Percentiles rank a stretch among this genome's conserved stretches.
phyloP scores from a whole-genome alignment of 2,888 invertebrate species.

The Lasioglossum malachurum region DNA sequence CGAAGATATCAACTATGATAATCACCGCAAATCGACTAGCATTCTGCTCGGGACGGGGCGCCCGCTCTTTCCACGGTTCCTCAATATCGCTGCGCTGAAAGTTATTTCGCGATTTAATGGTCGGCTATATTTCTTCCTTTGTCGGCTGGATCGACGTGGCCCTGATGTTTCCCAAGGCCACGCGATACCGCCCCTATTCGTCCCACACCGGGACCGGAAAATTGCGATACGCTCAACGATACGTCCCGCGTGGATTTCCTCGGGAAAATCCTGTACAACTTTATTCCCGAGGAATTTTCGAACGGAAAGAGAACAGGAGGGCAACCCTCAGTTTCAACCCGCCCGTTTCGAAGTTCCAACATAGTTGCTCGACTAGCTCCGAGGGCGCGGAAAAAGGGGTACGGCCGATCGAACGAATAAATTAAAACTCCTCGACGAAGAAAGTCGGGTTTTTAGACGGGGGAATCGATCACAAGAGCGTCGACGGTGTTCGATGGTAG shows the following conservation, averaged over 20 bases:
- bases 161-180: constrained; percentile 45
- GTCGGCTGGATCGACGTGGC: background rate
- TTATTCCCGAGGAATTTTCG: constrained; percentile 13
- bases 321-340: background rate
- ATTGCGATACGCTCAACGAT: constrained; percentile 1
- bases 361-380: constrained; percentile 17
- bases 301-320: background rate
- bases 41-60: constrained; percentile 5
- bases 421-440: constrained; percentile 10
- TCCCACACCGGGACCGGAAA: background rate
- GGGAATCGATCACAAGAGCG: constrained; percentile 16
- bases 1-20: constrained; percentile 10
- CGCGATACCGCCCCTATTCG: constrained; percentile 25
- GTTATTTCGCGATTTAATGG: constrained; percentile 68
- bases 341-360: background rate
- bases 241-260: constrained; percentile 18
- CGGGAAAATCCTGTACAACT: constrained; percentile 6
- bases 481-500: constrained; percentile 22
- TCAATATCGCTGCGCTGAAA: constrained; percentile 33
- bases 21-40: background rate
- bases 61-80: constrained; percentile 24
- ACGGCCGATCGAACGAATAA: constrained; percentile 3
- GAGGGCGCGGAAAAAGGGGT: background rate
- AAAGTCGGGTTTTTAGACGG: background rate
- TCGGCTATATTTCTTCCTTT: constrained; percentile 28